phyloP scores from a whole-genome alignment of 2,888 invertebrate genomes.

The Troglohyphantes excavatus region DNA sequence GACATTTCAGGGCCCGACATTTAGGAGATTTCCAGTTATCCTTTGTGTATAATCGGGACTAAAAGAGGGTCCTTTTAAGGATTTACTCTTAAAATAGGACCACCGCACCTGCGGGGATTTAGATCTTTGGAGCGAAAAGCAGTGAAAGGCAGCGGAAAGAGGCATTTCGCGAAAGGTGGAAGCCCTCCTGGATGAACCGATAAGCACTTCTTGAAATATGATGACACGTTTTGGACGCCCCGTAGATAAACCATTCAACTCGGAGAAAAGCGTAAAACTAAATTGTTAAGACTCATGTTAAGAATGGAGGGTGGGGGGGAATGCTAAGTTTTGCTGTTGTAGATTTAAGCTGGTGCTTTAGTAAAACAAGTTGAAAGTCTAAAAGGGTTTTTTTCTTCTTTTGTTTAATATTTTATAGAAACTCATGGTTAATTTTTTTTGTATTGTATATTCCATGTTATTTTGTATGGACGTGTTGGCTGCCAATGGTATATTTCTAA shows the following conservation, averaged over 20 bases:
- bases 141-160: background rate
- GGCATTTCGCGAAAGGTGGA: background rate
- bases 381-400: too few relatives aligned
- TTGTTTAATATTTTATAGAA: too few relatives aligned
- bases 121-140: background rate
- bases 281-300: slow-evolving; percentile 3
- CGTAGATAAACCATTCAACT: background rate
- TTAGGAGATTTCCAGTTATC: background rate
- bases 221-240: background rate
- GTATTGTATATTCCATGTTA: too few relatives aligned
- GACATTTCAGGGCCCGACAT: background rate
- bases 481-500: too few relatives aligned
- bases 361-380: too few relatives aligned
- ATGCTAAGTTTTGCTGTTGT: background rate
- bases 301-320: background rate
- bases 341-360: too few relatives aligned
- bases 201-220: slow-evolving; percentile 9
- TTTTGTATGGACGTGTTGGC: too few relatives aligned
- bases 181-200: background rate
- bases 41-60: slow-evolving; percentile 6
- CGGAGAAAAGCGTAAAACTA: background rate
- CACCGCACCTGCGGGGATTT: background rate
- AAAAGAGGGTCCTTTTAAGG: background rate
- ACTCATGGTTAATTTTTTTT: too few relatives aligned
- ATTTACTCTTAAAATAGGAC: background rate